Percentiles rank a stretch among this genome's conserved stretches.
These are phyloP conservation scores for Cataglyphis rosenhaueri DNA, from an alignment of 2,888 invertebrate genomes.

Conservation along the genomic window DNA sequence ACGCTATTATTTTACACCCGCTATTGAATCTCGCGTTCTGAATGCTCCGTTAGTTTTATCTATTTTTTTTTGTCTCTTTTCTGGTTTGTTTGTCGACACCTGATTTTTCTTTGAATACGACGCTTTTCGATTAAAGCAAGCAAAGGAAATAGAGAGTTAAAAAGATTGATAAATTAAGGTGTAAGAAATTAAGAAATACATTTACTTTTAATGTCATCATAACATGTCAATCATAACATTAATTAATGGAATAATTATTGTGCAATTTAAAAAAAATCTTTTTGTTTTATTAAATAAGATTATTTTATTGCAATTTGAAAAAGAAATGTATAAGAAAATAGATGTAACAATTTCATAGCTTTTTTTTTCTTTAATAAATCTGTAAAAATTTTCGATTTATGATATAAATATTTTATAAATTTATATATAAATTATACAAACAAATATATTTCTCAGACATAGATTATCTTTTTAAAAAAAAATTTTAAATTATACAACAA, in stretches of 20 bases:
- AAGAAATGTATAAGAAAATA: neutral
- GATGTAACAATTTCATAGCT: neutral
- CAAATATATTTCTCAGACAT: neutral
- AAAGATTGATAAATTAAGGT: neutral
- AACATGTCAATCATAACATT: neutral
- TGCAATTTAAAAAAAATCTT: neutral
- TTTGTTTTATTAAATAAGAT: neutral
- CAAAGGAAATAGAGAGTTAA: neutral
- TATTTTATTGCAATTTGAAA: neutral
- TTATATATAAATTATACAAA: neutral
- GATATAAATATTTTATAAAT: neutral
- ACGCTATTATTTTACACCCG: constrained; percentile 48
- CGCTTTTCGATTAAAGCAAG: constrained; percentile 9
- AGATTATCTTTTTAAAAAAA: neutral
- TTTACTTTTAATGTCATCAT: neutral
- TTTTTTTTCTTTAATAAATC: neutral
- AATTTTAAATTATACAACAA: neutral
- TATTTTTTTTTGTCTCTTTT: constrained; percentile 8
- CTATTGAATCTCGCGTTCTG: constrained; percentile 52
- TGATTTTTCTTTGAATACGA: constrained; percentile 8
- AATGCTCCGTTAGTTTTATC: constrained; percentile 29
- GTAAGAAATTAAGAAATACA: neutral
- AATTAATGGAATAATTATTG: neutral
- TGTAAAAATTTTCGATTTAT: neutral
- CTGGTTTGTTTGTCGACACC: constrained; percentile 2